These are phyloP conservation scores for Ceratina australensis DNA, from an alignment of 1,140 invertebrate species.

Conservation along the genomic window DNA sequence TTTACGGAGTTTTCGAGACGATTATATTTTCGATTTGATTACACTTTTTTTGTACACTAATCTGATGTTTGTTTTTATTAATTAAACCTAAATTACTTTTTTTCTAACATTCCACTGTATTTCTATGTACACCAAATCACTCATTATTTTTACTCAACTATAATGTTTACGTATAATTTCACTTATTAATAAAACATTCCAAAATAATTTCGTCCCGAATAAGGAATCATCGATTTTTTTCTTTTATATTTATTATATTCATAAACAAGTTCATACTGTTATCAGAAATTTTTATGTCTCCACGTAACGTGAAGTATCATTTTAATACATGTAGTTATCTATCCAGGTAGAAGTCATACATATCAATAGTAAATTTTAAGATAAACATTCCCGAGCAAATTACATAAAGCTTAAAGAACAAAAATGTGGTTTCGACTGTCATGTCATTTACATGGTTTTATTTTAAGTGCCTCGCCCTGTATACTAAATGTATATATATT, in stretches of 20 bases:
- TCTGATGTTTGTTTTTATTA: not conserved
- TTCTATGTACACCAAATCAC: not conserved
- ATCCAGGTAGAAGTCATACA: constrained; percentile 18
- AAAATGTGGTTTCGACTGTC: not conserved
- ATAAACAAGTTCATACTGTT: not conserved
- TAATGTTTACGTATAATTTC: not conserved
- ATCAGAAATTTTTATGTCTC: not conserved
- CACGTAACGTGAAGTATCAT: not conserved
- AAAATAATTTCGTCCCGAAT: not conserved
- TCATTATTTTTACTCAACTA: not conserved
- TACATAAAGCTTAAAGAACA: not conserved
- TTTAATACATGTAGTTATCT: not conserved
- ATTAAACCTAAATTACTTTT: not conserved
- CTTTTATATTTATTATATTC: not conserved
- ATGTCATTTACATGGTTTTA: constrained; percentile 6
- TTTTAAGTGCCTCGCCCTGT: constrained; percentile 38
- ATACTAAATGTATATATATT: constrained; percentile 53
- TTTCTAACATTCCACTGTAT: not conserved
- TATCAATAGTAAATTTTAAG: constrained; percentile 15
- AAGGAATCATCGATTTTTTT: not conserved
- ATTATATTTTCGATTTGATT: too few species aligned
- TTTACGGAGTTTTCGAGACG: not conserved
- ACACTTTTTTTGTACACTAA: not conserved
- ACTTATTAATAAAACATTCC: not conserved
- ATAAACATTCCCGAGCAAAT: not conserved